Evolutionary conservation across 2,113 vertebrate species (phyloP).

Genomic region (Ifrita kowaldi): DNA sequence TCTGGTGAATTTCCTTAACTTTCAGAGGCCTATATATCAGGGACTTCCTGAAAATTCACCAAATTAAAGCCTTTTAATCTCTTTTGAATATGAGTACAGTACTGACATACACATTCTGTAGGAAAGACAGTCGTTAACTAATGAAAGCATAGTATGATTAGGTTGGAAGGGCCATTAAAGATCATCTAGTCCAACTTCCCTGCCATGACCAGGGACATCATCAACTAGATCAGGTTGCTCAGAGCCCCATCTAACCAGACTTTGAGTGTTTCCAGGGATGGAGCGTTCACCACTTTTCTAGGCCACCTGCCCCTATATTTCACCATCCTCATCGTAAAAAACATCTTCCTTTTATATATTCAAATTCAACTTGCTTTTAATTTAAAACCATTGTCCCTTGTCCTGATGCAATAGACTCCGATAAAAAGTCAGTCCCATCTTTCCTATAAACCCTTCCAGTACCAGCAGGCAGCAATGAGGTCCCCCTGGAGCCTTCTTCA

Average conservation of each 20-base stretch:
- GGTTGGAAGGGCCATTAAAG: neutral
- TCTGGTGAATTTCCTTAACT: neutral
- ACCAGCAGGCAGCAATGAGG: neutral
- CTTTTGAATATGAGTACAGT: neutral
- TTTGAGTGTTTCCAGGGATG: neutral
- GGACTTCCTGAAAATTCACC: neutral
- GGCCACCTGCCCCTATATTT: too few species aligned
- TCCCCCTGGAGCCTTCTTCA: neutral
- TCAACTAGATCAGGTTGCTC: neutral
- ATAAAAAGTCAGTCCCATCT: neutral
- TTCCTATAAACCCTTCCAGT: neutral
- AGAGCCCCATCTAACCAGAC: neutral
- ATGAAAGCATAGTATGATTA: neutral
- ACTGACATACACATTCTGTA: neutral
- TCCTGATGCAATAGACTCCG: neutral
- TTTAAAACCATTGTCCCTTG: neutral
- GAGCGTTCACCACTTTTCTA: neutral
- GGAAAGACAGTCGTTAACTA: neutral
- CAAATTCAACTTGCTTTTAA: neutral
- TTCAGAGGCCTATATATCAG: neutral
- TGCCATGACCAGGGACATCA: neutral
- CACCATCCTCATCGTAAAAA: neutral
- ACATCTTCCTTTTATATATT: neutral
- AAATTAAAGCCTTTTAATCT: neutral
- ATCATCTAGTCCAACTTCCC: neutral